These are phyloP conservation scores for Virgularia gustaviana DNA, from an alignment of 92 coral and sea anemone species.

Conservation along the genomic window DNA sequence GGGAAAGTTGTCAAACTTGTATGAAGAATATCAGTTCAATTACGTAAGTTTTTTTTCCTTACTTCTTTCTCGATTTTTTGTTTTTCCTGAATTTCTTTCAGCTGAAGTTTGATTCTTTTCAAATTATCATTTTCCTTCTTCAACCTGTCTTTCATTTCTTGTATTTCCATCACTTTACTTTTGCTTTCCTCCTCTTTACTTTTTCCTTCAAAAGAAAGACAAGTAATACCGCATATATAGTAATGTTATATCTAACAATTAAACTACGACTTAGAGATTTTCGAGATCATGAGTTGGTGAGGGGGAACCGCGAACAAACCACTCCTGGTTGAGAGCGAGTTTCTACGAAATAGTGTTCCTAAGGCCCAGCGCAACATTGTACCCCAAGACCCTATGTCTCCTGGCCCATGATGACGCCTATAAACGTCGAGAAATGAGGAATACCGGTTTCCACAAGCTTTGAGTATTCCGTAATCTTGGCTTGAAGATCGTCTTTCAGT, in stretches of 20 bases:
- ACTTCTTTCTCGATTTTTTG: slow-evolving; percentile 97
- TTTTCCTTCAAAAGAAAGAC: too few species aligned
- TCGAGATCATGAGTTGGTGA: too few species aligned
- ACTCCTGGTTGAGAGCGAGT: too few species aligned
- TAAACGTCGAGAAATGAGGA: background rate
- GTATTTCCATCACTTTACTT: slow-evolving; percentile 72
- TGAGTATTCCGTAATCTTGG: slow-evolving; percentile 90
- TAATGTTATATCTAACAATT: background rate
- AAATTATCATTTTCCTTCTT: slow-evolving; percentile 89
- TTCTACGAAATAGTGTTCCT: too few species aligned
- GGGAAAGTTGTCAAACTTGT: too few species aligned
- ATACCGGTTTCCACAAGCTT: slow-evolving; percentile 88
- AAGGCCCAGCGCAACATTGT: too few species aligned
- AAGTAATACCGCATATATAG: background rate
- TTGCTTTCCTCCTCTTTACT: slow-evolving; percentile 88
- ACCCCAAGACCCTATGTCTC: too few species aligned
- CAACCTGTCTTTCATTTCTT: slow-evolving; percentile 88
- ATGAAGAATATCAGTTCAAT: too few species aligned
- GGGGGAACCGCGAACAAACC: too few species aligned
- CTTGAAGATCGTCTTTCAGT: slow-evolving; percentile 88
- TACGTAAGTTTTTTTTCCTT: background rate
- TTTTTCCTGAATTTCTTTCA: slow-evolving; percentile 88
- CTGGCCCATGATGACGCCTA: too few species aligned
- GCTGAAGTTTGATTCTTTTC: slow-evolving; percentile 84
- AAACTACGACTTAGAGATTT: too few species aligned